phyloP scores from a whole-genome alignment of 2,888 invertebrate genomes.

The Heliconius aoede region DNA sequence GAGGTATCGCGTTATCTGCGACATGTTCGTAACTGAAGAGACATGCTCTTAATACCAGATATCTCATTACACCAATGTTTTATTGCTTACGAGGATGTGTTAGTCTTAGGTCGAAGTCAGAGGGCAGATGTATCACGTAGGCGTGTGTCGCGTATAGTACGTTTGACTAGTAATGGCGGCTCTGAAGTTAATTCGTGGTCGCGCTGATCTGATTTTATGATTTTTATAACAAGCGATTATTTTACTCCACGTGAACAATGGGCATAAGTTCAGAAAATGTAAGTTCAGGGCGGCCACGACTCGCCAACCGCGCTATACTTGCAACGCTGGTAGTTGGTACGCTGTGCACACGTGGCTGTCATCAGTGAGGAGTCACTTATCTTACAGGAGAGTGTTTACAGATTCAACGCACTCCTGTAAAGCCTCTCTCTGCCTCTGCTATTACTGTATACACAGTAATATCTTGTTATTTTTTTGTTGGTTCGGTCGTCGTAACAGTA shows the following conservation, averaged over 20 bases:
- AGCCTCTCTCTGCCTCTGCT: neutral
- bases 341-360: conserved; percentile 15
- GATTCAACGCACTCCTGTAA: conserved; percentile 21
- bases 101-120: conserved; percentile 5
- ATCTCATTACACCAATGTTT: conserved; percentile 10
- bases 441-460: neutral
- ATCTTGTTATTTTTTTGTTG: neutral
- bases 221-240: neutral
- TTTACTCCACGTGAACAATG: neutral
- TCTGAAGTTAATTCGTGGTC: neutral
- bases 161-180: neutral
- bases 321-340: neutral
- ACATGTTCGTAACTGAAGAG: neutral
- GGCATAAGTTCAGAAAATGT: neutral
- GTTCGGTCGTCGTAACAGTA: neutral
- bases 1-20: neutral
- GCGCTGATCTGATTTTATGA: neutral
- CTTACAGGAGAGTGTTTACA: conserved; percentile 31
- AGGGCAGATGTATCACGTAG: conserved; percentile 18
- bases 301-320: neutral
- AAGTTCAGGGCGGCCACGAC: neutral
- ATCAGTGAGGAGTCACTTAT: conserved; percentile 26
- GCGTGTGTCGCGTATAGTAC: neutral
- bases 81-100: neutral
- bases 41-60: conserved; percentile 27